These are phyloP conservation scores for Pogonomyrmex barbatus DNA, from an alignment of 1,140 invertebrate species.

Conservation along the genomic window DNA sequence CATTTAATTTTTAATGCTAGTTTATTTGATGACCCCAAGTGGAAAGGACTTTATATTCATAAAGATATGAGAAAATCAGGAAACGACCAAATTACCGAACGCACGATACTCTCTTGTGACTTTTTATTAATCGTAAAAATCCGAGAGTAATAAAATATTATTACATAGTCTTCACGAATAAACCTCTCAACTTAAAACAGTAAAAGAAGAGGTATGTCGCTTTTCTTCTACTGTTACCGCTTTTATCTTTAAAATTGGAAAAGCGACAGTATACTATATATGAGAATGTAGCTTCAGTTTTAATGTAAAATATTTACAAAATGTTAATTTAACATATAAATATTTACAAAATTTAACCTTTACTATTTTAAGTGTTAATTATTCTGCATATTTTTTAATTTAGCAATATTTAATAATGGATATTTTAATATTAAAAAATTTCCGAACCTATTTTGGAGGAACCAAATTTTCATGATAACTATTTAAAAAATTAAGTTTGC, in stretches of 20 bases:
- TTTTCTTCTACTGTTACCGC: not conserved
- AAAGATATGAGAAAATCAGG: slow-evolving; percentile 9
- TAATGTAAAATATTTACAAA: not conserved
- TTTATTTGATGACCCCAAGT: not conserved
- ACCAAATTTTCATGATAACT: not conserved
- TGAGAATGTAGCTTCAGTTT: not conserved
- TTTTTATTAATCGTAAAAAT: slow-evolving; percentile 48
- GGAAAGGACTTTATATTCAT: not conserved
- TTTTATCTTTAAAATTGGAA: not conserved
- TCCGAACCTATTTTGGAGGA: not conserved
- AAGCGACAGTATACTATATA: not conserved
- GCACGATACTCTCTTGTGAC: not conserved
- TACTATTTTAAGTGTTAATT: no score
- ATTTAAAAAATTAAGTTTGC: not conserved
- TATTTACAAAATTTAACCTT: not conserved
- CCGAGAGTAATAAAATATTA: slow-evolving; percentile 17
- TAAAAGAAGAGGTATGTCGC: not conserved
- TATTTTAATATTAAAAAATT: not conserved
- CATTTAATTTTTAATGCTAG: not conserved
- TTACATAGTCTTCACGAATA: not conserved
- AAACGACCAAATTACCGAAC: slow-evolving; percentile 24
- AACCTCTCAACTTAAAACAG: not conserved
- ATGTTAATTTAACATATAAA: not conserved
- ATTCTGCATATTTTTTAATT: not conserved
- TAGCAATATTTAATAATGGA: not conserved